Evolutionary conservation across 1,140 invertebrate genomes (phyloP), one percentile per base, ranked within the genome.

Genomic region (Steinernema feltiae): DNA sequence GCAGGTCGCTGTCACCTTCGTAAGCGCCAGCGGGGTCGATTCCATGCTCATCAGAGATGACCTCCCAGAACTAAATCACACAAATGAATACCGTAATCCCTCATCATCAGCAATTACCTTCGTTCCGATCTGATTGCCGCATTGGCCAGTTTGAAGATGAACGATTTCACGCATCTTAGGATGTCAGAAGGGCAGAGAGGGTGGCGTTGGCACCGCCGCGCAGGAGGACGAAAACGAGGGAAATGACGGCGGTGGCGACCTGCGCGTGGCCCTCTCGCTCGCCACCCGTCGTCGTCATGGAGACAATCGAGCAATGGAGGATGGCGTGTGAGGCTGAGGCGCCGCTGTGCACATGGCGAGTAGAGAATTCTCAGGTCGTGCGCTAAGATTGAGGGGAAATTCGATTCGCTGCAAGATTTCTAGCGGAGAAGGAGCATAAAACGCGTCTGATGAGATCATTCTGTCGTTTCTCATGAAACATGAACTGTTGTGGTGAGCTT

Each of bases 61-160:
- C 85, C 73, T 86, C 84, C 83, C 81, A 85, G 76, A 85, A 84
- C 80, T 92, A 91, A 53, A 93, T 93, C 15, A 93, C 93, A 69
- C 93, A 89, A n/a, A 95, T 93, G 3, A 93, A 91, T 87, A 95
- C 93, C 93, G 95, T 94, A 53, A 93, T 94, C 74, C 93, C 93
- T n/a, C 94, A 93, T 86, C 95, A 94, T 81, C 53, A 7, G 18
- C 7, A 41, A 7, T 89, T 88, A 93, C 93, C 91, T 94, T 94
- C 70, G 93, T 92, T 84, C 93, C 93, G 85, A 94, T 94, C 88
- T 94, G 93, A 88, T 94, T 94, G 74, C 93, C 93, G 87, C 93
- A 94, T 86, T 94, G 93, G 73, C 93, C 93, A 74, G 91, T 92
- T 88, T 94, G 93, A 74, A 94, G 89, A 85, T 94, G 93, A 63